Base-by-base conservation (phyloP, 2,797 vertebrate genomes). In the Sebastes dallii region DNA sequence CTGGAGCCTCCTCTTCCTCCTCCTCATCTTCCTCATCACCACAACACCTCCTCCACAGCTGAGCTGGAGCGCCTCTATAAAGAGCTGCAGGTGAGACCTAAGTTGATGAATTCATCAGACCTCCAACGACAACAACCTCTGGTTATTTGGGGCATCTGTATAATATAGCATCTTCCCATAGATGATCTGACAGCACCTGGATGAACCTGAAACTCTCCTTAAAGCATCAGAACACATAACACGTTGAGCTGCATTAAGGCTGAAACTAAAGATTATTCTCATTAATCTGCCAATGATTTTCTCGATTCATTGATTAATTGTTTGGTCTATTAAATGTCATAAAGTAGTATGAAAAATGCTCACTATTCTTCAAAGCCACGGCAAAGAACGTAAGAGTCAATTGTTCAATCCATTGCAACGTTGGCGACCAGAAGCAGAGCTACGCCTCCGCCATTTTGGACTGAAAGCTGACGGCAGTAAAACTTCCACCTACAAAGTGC, bases 11-110 rank as follows among this genome's bases (percentile, higher is more conserved):
- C 75, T 36, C 50, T 59, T 62, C 89, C 73, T 74, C 61, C 80
- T 61, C 68, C 54, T 56, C 50, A 59, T 73, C 72, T 54, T 39
- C 69, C 55, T 16, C 73, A 34, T 60, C 87, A 78, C 11, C 75
- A 68, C 92, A 94, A 80, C 95, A 96, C 75, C 70, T 77, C 80
- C 12, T 86, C 86, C 42, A 68, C 90, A 0, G 87, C 89, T 1
- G 97, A 99, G 90, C 97, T 99, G 0, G 97, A 99, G 74, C 95
- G 96, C 2, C 96, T 99, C 9, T 98, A 97, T 78, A 97, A 96
- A 91, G 98, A 99, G 77, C 96, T 99, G 86, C 97, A 99, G 97
- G 98, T 99, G 94, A 58, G 61, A 13, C 55, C n/a, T 55, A 11
- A 22, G 16, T 46, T 18, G 0, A 46, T 1, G 42, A 46, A 9